Conservation (phyloP, 2,888 invertebrate species). For the Perizoma flavofasciatum region DNA sequence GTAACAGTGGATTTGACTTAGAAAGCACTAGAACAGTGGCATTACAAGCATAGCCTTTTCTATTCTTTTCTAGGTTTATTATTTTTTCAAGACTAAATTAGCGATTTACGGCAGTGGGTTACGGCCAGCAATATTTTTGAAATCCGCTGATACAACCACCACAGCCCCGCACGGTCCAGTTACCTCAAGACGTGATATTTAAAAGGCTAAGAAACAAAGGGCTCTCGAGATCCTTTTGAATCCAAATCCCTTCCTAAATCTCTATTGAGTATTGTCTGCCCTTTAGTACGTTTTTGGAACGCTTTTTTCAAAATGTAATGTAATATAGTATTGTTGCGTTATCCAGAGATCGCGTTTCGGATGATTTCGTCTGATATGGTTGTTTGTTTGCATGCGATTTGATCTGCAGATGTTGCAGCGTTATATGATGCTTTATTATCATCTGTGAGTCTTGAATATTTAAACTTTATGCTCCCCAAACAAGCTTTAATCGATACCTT, state of each 20-base stretch:
- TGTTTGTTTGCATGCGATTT: conserved; percentile 38
- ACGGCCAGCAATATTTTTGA: too few relatives aligned
- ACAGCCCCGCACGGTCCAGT: conserved; percentile 52
- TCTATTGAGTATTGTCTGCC: conserved; percentile 73
- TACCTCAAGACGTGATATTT: conserved; percentile 64
- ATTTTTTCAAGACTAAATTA: too few relatives aligned
- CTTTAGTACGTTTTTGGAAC: conserved; percentile 56
- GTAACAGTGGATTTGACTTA: too few relatives aligned
- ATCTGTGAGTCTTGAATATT: conserved; percentile 3
- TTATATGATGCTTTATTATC: conserved; percentile 5
- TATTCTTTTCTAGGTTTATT: too few relatives aligned
- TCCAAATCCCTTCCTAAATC: conserved; percentile 77
- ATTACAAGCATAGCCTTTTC: too few relatives aligned
- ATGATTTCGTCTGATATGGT: conserved; percentile 48
- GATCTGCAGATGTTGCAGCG: conserved; percentile 26
- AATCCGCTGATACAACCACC: conserved; percentile 37
- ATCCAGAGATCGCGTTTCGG: conserved; percentile 63
- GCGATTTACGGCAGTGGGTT: too few relatives aligned
- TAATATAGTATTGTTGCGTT: conserved; percentile 71
- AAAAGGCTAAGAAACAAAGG: conserved; percentile 75
- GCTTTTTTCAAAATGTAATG: conserved; percentile 65
- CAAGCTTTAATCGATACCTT: too few relatives aligned
- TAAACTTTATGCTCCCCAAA: background rate
- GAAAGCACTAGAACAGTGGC: too few relatives aligned
- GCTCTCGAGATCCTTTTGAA: conserved; percentile 63